phyloP scores from a whole-genome alignment of 2,797 vertebrate species.

The Cuculus canorus region DNA sequence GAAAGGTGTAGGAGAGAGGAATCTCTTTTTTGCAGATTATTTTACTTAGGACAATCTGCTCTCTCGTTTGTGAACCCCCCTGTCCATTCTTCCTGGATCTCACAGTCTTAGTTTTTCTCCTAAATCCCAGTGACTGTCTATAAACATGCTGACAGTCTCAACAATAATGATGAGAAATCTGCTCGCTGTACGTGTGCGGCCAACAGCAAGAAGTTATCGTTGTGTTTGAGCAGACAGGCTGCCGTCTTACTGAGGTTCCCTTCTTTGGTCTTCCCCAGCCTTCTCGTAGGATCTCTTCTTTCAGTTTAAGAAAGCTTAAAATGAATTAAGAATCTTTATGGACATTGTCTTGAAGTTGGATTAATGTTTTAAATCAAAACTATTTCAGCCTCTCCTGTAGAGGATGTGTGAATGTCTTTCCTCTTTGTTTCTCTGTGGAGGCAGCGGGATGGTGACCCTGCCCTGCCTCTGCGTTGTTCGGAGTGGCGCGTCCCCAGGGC shows the following conservation, averaged over 20 bases:
- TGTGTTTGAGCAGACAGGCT: not conserved
- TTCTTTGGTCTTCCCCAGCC: not conserved
- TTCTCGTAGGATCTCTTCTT: not conserved
- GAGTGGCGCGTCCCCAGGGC: accelerated
- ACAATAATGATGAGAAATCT: not conserved
- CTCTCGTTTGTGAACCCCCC: not conserved
- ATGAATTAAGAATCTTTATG: not conserved
- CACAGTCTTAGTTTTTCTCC: not conserved
- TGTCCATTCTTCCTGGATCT: not conserved
- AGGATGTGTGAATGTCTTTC: not conserved
- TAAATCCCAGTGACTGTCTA: not conserved
- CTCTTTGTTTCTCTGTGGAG: not conserved
- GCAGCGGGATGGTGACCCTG: not conserved
- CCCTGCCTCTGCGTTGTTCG: not conserved
- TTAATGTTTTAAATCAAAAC: not conserved
- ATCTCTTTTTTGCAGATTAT: not conserved
- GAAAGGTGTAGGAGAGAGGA: not conserved
- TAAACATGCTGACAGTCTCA: not conserved
- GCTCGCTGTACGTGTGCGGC: accelerated
- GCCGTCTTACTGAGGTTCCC: accelerated
- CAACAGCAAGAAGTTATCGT: not conserved
- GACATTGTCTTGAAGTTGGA: accelerated
- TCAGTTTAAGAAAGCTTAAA: not conserved
- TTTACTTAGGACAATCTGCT: not conserved
- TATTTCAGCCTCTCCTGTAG: not conserved